Evolutionary conservation across 2,113 vertebrate species (phyloP).

Genomic region (Murina feae): DNA sequence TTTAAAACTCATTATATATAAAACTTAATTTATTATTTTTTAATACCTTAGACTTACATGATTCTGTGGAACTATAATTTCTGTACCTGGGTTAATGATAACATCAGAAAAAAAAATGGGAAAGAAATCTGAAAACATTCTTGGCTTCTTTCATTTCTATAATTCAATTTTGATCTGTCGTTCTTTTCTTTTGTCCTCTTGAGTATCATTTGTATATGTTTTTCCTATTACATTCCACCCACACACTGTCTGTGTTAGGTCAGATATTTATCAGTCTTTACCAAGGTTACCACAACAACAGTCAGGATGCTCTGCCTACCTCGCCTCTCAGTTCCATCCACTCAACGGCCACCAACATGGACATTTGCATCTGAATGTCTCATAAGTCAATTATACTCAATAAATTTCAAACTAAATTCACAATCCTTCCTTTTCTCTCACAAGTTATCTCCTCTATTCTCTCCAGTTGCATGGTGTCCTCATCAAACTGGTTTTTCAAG

Average conservation of each 20-base stretch:
- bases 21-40: neutral
- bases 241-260: neutral
- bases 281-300: neutral
- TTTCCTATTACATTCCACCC: neutral
- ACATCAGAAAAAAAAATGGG: neutral
- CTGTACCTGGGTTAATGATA: neutral
- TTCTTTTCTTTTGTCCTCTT: neutral
- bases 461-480: neutral
- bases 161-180: neutral
- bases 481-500: neutral
- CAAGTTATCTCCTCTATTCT: neutral
- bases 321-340: rapidly evolving
- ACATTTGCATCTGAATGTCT: neutral
- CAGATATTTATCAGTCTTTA: neutral
- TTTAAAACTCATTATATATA: neutral
- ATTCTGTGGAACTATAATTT: neutral
- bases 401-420: neutral
- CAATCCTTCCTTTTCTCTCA: neutral
- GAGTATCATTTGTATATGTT: neutral
- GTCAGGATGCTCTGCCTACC: neutral
- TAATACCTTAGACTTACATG: neutral
- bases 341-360: neutral
- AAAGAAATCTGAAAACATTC: neutral
- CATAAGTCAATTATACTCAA: neutral
- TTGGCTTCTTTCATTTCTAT: neutral